Base-by-base conservation (phyloP, 2,113 vertebrate species). In the Cettia cetti region DNA sequence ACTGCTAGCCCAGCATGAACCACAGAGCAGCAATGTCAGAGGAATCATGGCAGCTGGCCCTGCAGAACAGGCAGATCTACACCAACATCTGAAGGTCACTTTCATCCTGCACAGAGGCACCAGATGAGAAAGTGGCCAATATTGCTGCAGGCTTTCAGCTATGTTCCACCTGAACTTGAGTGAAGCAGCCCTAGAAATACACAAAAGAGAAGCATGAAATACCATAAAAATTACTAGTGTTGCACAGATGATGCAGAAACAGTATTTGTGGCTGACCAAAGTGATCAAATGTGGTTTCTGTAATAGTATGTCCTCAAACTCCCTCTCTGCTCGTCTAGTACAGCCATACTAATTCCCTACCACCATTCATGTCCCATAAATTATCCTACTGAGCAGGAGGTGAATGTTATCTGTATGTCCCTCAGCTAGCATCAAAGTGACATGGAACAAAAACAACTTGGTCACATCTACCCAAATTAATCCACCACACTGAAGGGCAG, bases 121-220 rank as follows among this genome's bases (percentile, higher is more conserved):
- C 47, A 45, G 37, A 53, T n/a, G 10, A 93, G 6, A 42, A 80
- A 72, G 22, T 8, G 35, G 53, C 33, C 39, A 63, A 64, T 54
- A n/a, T 0, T 40, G 69, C 79, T 45, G 54, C 7, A 2, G 33
- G 42, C 22, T 59, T 72, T 7, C 14, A 86, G 15, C 8, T 56
- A 66, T 0, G 0, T n/a, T 69, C 30, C 49, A 35, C 23, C 39
- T n/a, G 5, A 86, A 59, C 20, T 52, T 64, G 13, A 23, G 35
- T 19, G 20, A 77, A 74, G 15, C 13, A 78, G 23, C 11, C 69
- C 40, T 30, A 81, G 30, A 71, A 83, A 53, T 8, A 40, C 40
- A 60, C 11, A 89, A 64, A 69, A 13, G 5, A 60, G 9, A 7
- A 56, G 7, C 33, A 50, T 4, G n/a, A 8, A 44, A 65, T 20